phyloP scores from a whole-genome alignment of 2,797 vertebrate genomes.

The Liasis olivaceus region DNA sequence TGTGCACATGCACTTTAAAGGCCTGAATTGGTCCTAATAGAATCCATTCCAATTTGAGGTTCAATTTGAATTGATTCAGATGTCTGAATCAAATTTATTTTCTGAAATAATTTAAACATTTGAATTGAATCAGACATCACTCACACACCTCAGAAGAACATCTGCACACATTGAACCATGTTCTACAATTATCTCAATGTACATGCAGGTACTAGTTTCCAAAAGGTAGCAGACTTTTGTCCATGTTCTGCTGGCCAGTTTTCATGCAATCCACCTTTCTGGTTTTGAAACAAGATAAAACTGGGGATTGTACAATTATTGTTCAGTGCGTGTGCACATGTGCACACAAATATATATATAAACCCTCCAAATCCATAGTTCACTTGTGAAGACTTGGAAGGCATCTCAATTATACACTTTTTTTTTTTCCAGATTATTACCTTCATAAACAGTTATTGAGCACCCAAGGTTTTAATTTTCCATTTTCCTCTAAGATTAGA shows the following conservation, averaged over 20 bases:
- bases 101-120: neutral
- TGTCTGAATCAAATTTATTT: neutral
- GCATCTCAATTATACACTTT: slow-evolving; percentile 36
- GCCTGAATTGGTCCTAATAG: neutral
- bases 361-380: slow-evolving; percentile 24
- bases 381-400: slow-evolving; percentile 46
- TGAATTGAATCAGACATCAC: neutral
- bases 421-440: slow-evolving; percentile 10
- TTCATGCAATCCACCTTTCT: neutral
- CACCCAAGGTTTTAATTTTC: slow-evolving; percentile 56
- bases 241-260: neutral
- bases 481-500: slow-evolving; percentile 55
- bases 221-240: neutral
- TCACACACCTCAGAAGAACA: neutral
- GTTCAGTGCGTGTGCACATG: neutral
- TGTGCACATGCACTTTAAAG: neutral
- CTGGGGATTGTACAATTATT: slow-evolving; percentile 38
- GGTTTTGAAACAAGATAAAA: neutral
- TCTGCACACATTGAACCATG: neutral
- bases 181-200: neutral
- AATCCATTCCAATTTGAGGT: neutral
- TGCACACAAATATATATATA: neutral
- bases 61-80: neutral
- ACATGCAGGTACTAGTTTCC: neutral
- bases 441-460: slow-evolving; percentile 56